phyloP scores from a whole-genome alignment of 2,797 vertebrate species.

The Hemibagrus guttatus region DNA sequence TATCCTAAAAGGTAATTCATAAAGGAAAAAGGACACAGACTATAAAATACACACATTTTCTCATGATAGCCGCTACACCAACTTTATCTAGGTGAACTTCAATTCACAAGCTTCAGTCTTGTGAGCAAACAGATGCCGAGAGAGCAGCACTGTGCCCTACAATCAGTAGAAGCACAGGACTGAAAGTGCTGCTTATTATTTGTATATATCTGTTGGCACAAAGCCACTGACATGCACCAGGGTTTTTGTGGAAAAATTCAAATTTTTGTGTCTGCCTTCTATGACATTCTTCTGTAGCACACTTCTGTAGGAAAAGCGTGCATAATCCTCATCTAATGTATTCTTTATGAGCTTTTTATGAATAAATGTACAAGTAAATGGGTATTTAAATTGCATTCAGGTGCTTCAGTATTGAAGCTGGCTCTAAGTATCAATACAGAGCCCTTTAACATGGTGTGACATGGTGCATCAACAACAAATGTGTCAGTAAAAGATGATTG shows the following conservation, averaged over 20 bases:
- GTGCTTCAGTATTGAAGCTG: slow-evolving; percentile 25
- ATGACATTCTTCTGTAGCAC: not conserved
- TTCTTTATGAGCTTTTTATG: slow-evolving; percentile 38
- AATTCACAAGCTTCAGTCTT: not conserved
- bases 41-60: not conserved
- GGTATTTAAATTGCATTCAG: slow-evolving; percentile 29
- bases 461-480: not conserved
- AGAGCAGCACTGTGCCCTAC: not conserved
- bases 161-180: not conserved
- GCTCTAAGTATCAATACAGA: not conserved
- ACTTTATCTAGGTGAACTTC: not conserved
- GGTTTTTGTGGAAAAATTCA: not conserved
- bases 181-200: not conserved
- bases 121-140: not conserved
- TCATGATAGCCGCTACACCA: not conserved
- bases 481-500: not conserved
- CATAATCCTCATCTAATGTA: slow-evolving; percentile 49
- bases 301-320: slow-evolving; percentile 32
- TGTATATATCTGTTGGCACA: not conserved
- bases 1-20: not conserved
- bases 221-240: not conserved
- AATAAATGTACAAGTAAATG: slow-evolving; percentile 42
- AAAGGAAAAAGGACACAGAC: not conserved
- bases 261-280: not conserved
- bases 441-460: not conserved